Evolutionary conservation across 2,888 invertebrate genomes (phyloP), one percentile per base, ranked within the genome.

Genomic region (Tortricodes alternella): DNA sequence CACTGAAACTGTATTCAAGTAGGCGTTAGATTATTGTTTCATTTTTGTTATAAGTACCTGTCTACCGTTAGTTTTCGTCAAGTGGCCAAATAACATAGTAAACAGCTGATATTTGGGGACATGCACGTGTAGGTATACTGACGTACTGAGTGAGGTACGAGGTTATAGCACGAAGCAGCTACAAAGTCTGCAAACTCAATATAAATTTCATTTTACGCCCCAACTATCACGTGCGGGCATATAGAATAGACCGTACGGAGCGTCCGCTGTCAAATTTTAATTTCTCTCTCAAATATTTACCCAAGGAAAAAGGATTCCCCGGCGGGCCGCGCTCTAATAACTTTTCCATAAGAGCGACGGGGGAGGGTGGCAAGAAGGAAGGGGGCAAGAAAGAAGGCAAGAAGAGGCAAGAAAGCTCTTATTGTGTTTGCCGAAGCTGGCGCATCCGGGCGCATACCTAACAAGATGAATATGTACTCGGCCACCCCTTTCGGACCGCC

Each of bases 201-300:
- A 83, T 84, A 85, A 88, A 89, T 86, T 88, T 89, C 87, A 89
- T 90, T 88, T 88, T 85, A 88, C 89, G 89, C 87, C 83, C 82
- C 84, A 84, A 84, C 80, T 84, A 87, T 85, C 88, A 88, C 89
- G 85, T 83, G 78, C 82, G 83, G 63, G 83, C 83, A 85, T 85
- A 87, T 73, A 88, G 83, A 83, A 83, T 82, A 79, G 80, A 78
- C 78, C 80, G 81, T 80, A 82, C 84, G 82, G 77, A 84, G 78
- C 87, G 85, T 82, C 82, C 86, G 89, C 88, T 89, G 89, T 90
- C 89, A 89, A 90, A 89, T 90, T 90, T 90, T 90, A 90, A 89
- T 90, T 90, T 89, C 90, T 89, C 85, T 80, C 84, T 90, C 90
- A 90, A 90, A 90, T 89, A 90, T 90, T 90, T 90, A 87, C 89